A percentile compares a stretch with the other conserved stretches of the same genome.
phyloP scores from a whole-genome alignment of 2,797 vertebrate genomes.

The Silurus lanzhouensis region DNA sequence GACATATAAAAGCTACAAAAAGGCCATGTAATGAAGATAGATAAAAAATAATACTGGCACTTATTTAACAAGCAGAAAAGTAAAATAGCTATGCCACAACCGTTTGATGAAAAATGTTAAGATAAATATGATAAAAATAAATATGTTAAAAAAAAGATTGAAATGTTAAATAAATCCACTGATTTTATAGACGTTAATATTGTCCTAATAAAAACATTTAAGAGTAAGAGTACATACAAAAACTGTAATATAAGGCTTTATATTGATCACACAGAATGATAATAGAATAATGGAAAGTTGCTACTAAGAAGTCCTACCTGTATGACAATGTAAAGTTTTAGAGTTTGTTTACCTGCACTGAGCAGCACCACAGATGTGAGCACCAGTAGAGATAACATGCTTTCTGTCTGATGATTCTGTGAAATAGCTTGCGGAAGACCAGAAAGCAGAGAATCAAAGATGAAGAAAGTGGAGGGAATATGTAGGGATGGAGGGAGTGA shows the following conservation, averaged over 20 bases:
- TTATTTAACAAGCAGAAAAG: neutral
- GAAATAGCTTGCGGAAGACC: conserved; percentile 48
- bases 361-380: conserved; percentile 71
- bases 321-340: neutral
- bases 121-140: neutral
- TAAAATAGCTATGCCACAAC: neutral
- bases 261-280: neutral
- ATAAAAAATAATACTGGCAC: neutral
- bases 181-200: neutral
- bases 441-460: conserved; percentile 57
- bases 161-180: neutral
- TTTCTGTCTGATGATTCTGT: conserved; percentile 60
- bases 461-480: conserved; percentile 45
- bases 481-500: conserved; percentile 54
- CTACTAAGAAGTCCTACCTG: neutral
- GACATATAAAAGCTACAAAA: neutral
- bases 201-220: neutral
- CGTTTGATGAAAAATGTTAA: neutral
- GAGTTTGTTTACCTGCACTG: conserved; percentile 71
- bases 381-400: conserved; percentile 76
- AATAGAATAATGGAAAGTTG: neutral
- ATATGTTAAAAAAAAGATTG: neutral
- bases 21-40: neutral
- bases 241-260: too few relatives aligned
- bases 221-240: neutral